Evolutionary conservation across 2,888 invertebrate species (phyloP), one percentile per base, ranked within the genome.

Genomic region (Hypsopygia costalis): DNA sequence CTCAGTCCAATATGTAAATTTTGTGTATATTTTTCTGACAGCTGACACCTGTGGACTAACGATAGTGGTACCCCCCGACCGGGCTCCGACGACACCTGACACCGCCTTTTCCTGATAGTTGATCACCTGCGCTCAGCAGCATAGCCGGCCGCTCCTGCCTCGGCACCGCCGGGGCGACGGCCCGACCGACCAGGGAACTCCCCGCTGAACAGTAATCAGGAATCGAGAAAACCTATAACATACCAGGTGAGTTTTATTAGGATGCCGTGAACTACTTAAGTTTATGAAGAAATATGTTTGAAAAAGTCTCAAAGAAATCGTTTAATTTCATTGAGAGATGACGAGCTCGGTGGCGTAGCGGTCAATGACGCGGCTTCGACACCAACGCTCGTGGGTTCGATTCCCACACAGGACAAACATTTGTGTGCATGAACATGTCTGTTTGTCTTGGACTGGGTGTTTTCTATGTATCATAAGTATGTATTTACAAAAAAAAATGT

Each of bases 1-100:
- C n/a, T n/a, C n/a, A n/a, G n/a, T n/a, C n/a, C n/a, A n/a, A n/a
- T n/a, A n/a, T n/a, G n/a, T n/a, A n/a, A n/a, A n/a, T n/a, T n/a
- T n/a, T n/a, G n/a, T n/a, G n/a, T 16, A 16, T 16, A 4, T 16
- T 44, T 49, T 4, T 25, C 47, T 47, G n/a, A 3, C 69, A 87
- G 86, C 76, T 86, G 86, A 85, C 82, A 83, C 74, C 74, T 75
- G 83, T 82, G 81, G 86, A 81, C 74, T 80, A 80, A 75, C 82
- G 77, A 77, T 75, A 76, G 76, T 72, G 79, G 78, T 75, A 78
- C 77, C 79, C 80, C 71, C 69, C 73, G 78, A 77, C 80, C 85
- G 83, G 88, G 83, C 80, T 77, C 90, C 82, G 87, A 76, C 63
- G 70, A 83, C 77, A 77, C 89, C 82, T 91, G 91, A 91, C 91